Evolutionary conservation across 2,113 vertebrate genomes (phyloP), one percentile per base, ranked within the genome.

Genomic region (Telmatochromis sp.): DNA sequence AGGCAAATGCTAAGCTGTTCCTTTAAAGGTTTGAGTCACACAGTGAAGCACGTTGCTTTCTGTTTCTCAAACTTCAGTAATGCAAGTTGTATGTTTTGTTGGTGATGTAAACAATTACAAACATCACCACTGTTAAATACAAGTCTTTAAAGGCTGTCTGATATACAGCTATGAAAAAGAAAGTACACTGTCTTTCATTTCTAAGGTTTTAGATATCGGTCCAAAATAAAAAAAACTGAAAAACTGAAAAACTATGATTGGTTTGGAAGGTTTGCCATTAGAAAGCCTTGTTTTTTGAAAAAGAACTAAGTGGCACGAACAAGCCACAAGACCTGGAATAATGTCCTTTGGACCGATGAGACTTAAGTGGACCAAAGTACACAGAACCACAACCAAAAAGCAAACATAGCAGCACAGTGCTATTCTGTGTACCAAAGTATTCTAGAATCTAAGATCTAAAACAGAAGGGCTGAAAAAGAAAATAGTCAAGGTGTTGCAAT

Each of bases 261-360:
- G 35, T 68, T 23, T 68, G n/a, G 63, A 68, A 23, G 63, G 2
- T n/a, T 37, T 68, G 11, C 33, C 19, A 68, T 13, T n/a, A 68
- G 10, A 37, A 37, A 37, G 28, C 28, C 57, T 35, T 1, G 1
- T 0, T 65, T 65, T 65, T 65, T 0, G 0, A 37, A 35, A 65
- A 65, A 37, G 10, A 65, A 65, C 31, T 65, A 7, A 65, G 60
- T 37, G 10, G 10, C 13, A 23, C 6, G 0, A 45, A 26, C 13
- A 73, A 73, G 21, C 21, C 65, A 26, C 37, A 26, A 73, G 21
- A 26, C 37, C 13, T 73, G 21, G 21, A 73, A 73, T 42, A 45
- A 45, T 73, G 14, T 45, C 21, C n/a, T 42, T 42, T 71, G 65
- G 37, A 71, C 7, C 0, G n/a, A 45, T 45, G 21, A 73, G 37